phyloP scores from a whole-genome alignment of 2,888 invertebrate genomes.

The Trypoxylon attenuatum region DNA sequence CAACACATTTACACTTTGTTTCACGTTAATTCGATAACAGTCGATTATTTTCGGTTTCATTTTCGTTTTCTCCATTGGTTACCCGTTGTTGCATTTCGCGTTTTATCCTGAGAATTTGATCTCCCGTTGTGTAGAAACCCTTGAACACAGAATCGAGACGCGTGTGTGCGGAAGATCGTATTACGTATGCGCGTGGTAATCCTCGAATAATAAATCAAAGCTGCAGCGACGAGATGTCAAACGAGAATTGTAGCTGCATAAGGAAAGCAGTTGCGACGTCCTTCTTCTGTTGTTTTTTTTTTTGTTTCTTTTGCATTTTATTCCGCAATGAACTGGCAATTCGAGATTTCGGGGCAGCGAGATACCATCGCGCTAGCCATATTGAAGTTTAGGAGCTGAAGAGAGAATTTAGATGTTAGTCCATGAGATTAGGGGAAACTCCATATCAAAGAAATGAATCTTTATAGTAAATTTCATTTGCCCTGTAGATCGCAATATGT shows the following conservation, averaged over 20 bases:
- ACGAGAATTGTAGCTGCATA: not conserved
- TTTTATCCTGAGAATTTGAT: not conserved
- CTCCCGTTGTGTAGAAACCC: not conserved
- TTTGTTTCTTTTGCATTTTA: too few relatives aligned
- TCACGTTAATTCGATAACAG: too few relatives aligned
- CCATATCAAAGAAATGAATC: conserved; percentile 19
- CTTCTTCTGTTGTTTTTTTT: too few relatives aligned
- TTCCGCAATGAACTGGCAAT: too few relatives aligned
- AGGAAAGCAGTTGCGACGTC: not conserved
- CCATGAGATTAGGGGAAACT: not conserved
- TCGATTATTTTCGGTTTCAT: not conserved
- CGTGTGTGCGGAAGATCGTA: not conserved
- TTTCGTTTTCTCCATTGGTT: not conserved
- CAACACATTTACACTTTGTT: too few relatives aligned
- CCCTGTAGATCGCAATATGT: conserved; percentile 25
- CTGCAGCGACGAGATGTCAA: not conserved
- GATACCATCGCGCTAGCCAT: too few relatives aligned
- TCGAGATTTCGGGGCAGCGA: too few relatives aligned
- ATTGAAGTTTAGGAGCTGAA: too few relatives aligned
- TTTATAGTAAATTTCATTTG: conserved; percentile 20
- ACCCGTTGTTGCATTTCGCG: not conserved
- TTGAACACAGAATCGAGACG: conserved; percentile 1
- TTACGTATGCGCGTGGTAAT: not conserved
- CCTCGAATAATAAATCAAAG: not conserved
- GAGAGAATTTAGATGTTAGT: conserved; percentile 5